phyloP scores from a whole-genome alignment of 2,888 invertebrate species.

The Hanleya hanleyi region DNA sequence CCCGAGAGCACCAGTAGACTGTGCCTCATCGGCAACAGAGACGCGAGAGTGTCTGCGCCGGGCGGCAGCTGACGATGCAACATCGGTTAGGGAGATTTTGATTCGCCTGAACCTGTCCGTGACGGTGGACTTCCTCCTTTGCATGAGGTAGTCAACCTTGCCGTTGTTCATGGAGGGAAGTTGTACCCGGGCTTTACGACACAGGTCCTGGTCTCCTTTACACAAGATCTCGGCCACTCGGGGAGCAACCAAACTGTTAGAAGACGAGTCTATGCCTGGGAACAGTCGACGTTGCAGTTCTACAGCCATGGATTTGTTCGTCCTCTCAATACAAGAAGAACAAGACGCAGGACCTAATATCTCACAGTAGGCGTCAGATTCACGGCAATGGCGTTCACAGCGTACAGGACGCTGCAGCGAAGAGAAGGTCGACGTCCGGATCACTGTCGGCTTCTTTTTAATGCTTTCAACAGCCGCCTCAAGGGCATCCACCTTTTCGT shows the following conservation, averaged over 20 bases:
- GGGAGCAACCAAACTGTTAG: constrained; percentile 12
- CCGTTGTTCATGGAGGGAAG: neutral
- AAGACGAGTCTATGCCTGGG: constrained; percentile 49
- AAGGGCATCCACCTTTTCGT: constrained; percentile 41
- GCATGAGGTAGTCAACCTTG: neutral
- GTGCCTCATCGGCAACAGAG: too few relatives aligned
- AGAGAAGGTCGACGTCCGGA: constrained; percentile 38
- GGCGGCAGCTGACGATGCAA: neutral
- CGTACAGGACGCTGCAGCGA: constrained; percentile 40
- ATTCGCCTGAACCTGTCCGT: neutral
- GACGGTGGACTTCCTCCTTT: neutral
- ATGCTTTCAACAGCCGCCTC: constrained; percentile 40
- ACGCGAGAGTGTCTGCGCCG: too few relatives aligned
- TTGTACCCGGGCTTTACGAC: neutral
- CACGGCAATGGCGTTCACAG: constrained; percentile 25
- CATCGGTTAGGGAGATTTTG: neutral
- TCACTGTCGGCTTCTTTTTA: constrained; percentile 46
- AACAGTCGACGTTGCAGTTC: constrained; percentile 54
- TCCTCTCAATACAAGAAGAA: constrained; percentile 55
- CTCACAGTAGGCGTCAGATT: constrained; percentile 51
- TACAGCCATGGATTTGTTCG: constrained; percentile 54
- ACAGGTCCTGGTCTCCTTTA: neutral
- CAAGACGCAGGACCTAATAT: constrained; percentile 57
- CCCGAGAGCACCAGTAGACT: too few relatives aligned
- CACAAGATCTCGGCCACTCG: neutral